phyloP scores from a whole-genome alignment of 2,113 vertebrate genomes.

The Poeciliopsis retropinna region DNA sequence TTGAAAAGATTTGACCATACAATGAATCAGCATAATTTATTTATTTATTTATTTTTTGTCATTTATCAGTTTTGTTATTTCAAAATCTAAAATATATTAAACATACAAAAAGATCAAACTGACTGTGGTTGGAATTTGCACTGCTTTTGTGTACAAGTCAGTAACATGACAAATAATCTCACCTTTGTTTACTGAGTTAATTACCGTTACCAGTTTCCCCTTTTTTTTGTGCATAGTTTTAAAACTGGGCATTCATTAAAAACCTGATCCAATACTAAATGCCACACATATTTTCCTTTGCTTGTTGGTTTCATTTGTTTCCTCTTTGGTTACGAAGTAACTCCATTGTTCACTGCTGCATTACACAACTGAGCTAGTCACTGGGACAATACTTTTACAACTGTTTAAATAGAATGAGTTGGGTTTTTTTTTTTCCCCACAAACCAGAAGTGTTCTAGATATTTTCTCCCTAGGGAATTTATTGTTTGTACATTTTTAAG shows the following conservation, averaged over 20 bases:
- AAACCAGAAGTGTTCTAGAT: conserved; percentile 13
- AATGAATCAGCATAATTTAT: background rate
- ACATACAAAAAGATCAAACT: background rate
- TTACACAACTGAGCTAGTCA: conserved; percentile 27
- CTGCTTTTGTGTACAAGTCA: background rate
- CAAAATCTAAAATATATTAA: background rate
- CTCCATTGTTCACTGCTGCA: conserved; percentile 35
- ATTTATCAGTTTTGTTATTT: background rate
- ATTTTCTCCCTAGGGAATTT: background rate
- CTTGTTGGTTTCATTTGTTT: conserved; percentile 58
- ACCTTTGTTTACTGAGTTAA: background rate
- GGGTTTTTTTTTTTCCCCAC: background rate
- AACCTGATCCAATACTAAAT: conserved; percentile 4
- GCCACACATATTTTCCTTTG: conserved; percentile 74
- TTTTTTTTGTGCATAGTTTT: background rate
- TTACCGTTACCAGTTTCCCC: background rate
- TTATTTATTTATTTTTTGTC: background rate
- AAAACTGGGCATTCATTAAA: background rate
- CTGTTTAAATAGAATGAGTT: background rate
- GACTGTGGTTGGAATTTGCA: background rate
- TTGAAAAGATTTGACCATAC: conserved; percentile 6
- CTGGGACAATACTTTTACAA: conserved; percentile 14
- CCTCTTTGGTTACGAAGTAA: conserved; percentile 66
- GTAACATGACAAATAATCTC: background rate
- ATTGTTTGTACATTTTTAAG: background rate